These are phyloP conservation scores for Protophormia terraenovae DNA, from an alignment of 2,888 invertebrate species.

Conservation along the genomic window DNA sequence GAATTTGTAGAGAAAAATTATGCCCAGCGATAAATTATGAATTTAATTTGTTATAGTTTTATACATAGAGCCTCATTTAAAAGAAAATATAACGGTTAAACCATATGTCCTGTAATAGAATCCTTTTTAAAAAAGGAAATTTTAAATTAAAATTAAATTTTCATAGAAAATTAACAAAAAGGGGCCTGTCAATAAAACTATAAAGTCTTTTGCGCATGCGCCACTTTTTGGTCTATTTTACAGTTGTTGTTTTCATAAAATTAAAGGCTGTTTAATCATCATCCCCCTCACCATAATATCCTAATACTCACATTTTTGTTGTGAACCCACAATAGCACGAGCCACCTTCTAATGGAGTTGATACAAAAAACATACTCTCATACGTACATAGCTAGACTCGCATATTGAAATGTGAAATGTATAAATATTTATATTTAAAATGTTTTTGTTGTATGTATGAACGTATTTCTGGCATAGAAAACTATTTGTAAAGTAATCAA, in stretches of 20 bases:
- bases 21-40: background rate
- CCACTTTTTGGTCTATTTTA: slow-evolving; percentile 33
- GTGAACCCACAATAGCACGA: slow-evolving; percentile 50
- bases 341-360: slow-evolving; percentile 29
- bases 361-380: background rate
- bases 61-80: background rate
- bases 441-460: background rate
- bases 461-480: slow-evolving; percentile 12
- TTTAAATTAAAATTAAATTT: background rate
- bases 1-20: background rate
- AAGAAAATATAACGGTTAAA: slow-evolving; percentile 41
- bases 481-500: slow-evolving; percentile 61
- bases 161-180: background rate
- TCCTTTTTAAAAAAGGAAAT: slow-evolving; percentile 20
- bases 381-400: background rate
- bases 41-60: background rate
- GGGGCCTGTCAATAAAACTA: background rate
- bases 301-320: background rate
- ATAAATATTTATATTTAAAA: slow-evolving; percentile 41
- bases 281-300: background rate
- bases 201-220: slow-evolving; percentile 30
- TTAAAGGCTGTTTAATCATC: slow-evolving; percentile 20
- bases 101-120: slow-evolving; percentile 50
- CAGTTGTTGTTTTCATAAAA: background rate
- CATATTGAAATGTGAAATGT: slow-evolving; percentile 21